Conservation (phyloP, 2,888 invertebrate species). For the Hydrotaea diabolus region DNA sequence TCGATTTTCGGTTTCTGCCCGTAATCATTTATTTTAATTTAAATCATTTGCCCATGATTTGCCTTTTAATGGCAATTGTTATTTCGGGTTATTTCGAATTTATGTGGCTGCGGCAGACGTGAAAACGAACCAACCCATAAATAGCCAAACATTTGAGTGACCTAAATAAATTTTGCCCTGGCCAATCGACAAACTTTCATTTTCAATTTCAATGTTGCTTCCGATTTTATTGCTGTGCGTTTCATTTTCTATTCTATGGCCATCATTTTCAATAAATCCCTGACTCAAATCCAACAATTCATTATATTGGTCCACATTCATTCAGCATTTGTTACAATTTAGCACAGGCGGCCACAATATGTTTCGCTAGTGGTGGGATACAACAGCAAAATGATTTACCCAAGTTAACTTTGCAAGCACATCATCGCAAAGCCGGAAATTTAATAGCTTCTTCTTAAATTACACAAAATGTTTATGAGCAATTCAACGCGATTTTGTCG, state of each 20-base stretch:
- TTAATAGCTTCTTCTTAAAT: too few relatives aligned
- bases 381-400: too few relatives aligned
- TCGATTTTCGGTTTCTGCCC: too few relatives aligned
- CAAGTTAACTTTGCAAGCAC: too few relatives aligned
- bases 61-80: background rate
- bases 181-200: background rate
- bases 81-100: too few relatives aligned
- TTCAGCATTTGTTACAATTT: too few relatives aligned
- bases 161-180: background rate
- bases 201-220: background rate
- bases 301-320: background rate
- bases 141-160: background rate
- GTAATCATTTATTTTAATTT: slow-evolving; percentile 16
- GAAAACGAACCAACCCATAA: background rate
- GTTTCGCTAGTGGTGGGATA: too few relatives aligned
- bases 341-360: too few relatives aligned
- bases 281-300: background rate
- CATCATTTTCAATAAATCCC: background rate
- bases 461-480: too few relatives aligned
- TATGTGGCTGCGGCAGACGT: too few relatives aligned
- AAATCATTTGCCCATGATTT: background rate
- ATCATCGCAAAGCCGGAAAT: too few relatives aligned
- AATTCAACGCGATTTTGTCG: too few relatives aligned
- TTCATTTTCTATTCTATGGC: background rate
- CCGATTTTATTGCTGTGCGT: background rate